Evolutionary conservation across 2,113 vertebrate species (phyloP), one percentile per base, ranked within the genome.

Genomic region (Leiothrix lutea): DNA sequence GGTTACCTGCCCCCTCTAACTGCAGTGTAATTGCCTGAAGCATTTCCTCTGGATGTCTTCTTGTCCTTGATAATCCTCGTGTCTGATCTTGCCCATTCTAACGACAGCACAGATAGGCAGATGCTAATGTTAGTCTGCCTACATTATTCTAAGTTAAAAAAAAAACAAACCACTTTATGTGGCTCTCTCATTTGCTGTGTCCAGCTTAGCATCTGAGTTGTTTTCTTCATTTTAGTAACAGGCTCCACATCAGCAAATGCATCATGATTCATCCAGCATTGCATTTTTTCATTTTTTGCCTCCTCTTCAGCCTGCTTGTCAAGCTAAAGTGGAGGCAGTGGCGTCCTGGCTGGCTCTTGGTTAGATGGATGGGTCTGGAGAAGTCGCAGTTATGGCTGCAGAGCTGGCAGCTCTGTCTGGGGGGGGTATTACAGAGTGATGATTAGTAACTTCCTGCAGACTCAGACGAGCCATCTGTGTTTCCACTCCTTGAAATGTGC

Each of bases 381-480:
- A 31, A 94, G 91, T 31, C 29, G 47, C 92, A 64, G 36, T 24
- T 70, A 24, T 77, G 90, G 71, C 58, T 75, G 67, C 42, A 75
- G 85, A 87, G 73, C 84, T 87, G 40, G 10, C 40, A 54, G 93
- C 48, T 69, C 80, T 56, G 45, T 82, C 94, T 91, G 78, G 50
- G 62, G 81, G 73, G 66, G 79, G 62, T 86, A 64, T 92, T 90
- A 17, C 67, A 15, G 28, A 62, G 91, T 66, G 83, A 78, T 94
- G 93, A 95, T 95, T 93, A 80, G 95, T 80, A 94, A 86, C 94
- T 96, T 96, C 94, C 96, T 96, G 92, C 81, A 88, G 71, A 71
- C 85, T 67, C 62, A 33, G 65, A 86, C 6, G 12, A 93, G 74
- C 93, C 92, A 70, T 92, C 92, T 97, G 95, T 88, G 92, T 94